Base-by-base conservation (phyloP, 2,797 vertebrate genomes). In the Xyrichtys novacula region DNA sequence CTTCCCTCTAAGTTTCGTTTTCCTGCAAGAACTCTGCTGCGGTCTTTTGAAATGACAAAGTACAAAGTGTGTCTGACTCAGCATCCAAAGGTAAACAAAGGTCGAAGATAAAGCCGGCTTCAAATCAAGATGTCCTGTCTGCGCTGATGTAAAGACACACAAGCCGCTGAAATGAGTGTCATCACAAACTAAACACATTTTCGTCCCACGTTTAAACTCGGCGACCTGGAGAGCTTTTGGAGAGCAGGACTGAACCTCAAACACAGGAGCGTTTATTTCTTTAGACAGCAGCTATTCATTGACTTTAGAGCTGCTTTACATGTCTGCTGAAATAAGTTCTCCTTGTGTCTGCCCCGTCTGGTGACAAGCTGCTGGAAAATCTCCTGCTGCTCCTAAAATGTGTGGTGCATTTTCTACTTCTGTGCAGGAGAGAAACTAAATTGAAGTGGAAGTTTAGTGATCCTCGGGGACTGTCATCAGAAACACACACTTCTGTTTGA, bases 41-140 rank as follows among this genome's bases (percentile, higher is more conserved):
- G 5, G 1, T 16, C 20, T 46, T 43, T 65, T 49, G 22, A 36
- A 40, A 49, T 8, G 16, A 43, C 16, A 4, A 25, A 42, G 75
- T 62, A 22, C 80, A 75, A 85, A 83, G 85, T 77, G 4, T 78
- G 52, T 26, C 42, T 77, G 73, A 75, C 57, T 79, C 61, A 42
- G 59, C 62, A 57, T 25, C 39, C 46, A 17, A 19, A 71, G 71
- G 46, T 61, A 57, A 73, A 80, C 64, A 56, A 29, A n/a, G 62
- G 66, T 62, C 60, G 38, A 28, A 70, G 82, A 74, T 76, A 66
- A 74, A 74, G 22, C 2, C 0, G 5, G 17, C n/a, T 49, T 40
- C 31, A 42, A 19, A 52, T 55, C 53, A 17, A 46, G 56, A 67
- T 48, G 32, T 12, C 0, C 15, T 25, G 15, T 15, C 16, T 16